phyloP scores from a whole-genome alignment of 2,797 vertebrate species.

The Siniperca obscura region DNA sequence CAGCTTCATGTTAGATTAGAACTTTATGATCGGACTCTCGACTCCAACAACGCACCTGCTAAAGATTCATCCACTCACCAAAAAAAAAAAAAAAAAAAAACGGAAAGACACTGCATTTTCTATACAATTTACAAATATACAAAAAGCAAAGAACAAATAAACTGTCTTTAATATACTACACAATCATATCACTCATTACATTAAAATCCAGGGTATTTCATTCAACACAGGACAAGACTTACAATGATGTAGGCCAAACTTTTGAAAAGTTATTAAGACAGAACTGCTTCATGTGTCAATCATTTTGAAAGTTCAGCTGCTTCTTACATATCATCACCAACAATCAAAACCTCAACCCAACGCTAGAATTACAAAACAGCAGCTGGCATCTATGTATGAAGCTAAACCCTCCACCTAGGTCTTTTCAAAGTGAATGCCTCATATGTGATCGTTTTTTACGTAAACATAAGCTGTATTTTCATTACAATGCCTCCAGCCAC shows the following conservation, averaged over 20 bases:
- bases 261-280: slow-evolving; percentile 14
- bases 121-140: neutral
- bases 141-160: slow-evolving; percentile 23
- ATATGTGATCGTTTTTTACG: neutral
- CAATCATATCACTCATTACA: slow-evolving; percentile 20
- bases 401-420: neutral
- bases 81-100: neutral
- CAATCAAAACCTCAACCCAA: slow-evolving; percentile 28
- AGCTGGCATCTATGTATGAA: neutral
- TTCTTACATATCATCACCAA: slow-evolving; percentile 5
- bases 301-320: slow-evolving; percentile 2
- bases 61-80: neutral
- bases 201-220: slow-evolving; percentile 44
- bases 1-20: neutral
- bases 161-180: slow-evolving; percentile 52
- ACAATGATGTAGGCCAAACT: slow-evolving; percentile 7
- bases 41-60: neutral
- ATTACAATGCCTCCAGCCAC: neutral
- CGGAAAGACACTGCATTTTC: neutral
- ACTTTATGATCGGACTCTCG: no score
- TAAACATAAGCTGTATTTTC: slow-evolving; percentile 1
- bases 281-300: slow-evolving; percentile 3
- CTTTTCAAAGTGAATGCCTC: slow-evolving; percentile 7
- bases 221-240: slow-evolving; percentile 27
- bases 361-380: slow-evolving; percentile 1